Evolutionary conservation across 2,113 vertebrate species (phyloP), one percentile per base, ranked within the genome.

Genomic region (Emberiza fucata): DNA sequence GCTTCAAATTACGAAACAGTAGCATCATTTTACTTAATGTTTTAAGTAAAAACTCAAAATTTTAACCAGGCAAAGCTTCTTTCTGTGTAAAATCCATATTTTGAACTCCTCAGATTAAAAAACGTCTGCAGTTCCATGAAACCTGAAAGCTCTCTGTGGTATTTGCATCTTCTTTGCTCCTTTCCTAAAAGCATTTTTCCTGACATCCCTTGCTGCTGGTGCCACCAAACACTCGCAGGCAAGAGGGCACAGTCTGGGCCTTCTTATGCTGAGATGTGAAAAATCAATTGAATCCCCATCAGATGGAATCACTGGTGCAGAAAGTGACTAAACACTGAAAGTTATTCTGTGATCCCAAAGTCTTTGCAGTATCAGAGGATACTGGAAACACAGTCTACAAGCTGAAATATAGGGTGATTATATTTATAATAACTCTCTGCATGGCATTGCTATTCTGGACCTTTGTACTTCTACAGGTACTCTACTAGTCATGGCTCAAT

Each of bases 121-220:
- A 81, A 71, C 6, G 3, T 31, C 59, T 83, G 54, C 50, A 48
- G 71, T 56, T 93, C 37, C 57, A 53, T 18, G 37, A 63, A 92
- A 86, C 23, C 88, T 57, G 23, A 59, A 86, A 93, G 28, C 71
- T 90, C 47, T 95, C 50, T 61, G 76, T 92, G 76, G 64, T 68
- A 71, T 90, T 93, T 93, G n/a, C 25, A 51, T 64, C 76, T 70
- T 40, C 27, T 16, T 7, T 93, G 48, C 40, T 83, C 47, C 80
- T 78, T 65, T 86, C 76, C 94, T 94, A 95, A 95, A 96, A 97
- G 92, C 81, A 22, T 94, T 90, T 86, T 53, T 48, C 61, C 83
- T 95, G 75, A 96, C 96, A 96, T 96, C 18, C 70, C 61, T 73
- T 44, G 8, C 35, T 88, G 59, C 27, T 37, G 39, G 37, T 91